Evolutionary conservation across 1,140 invertebrate genomes (phyloP), one percentile per base, ranked within the genome.

Genomic region (Zaprionus camerounensis): DNA sequence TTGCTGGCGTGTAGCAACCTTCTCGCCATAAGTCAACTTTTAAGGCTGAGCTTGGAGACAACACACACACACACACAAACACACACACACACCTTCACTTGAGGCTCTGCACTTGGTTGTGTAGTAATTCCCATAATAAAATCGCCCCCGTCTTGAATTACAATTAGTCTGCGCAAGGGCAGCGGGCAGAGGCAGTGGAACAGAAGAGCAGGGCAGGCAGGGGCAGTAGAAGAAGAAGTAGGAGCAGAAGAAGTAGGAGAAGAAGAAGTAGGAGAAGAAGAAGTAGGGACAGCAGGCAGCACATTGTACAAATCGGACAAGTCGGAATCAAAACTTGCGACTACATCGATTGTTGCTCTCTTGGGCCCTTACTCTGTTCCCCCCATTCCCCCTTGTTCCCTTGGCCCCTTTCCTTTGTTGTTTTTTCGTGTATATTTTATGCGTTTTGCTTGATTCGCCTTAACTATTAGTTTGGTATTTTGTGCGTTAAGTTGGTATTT

Each of bases 401-500:
- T 15, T 22, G 28, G 2, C 70, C 12, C 38, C 28, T 7, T 7
- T 24, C 5, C 15, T 24, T 46, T 61, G 24, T 44, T 55, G 66
- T 69, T 57, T 17, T 55, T 22, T 59, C 17, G 17, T 61, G 26
- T 59, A 15, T 7, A 53, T 56, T 58, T 55, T 51, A 41, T 71
- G 31, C 24, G 28, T 38, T 56, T 26, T 71, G 28, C 34, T 65
- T 53, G 57, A 80, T 91, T 91, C 77, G 68, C 68, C 72, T 85
- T 86, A 92, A 91, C 90, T 90, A 92, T 91, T 91, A 91, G 85
- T 91, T 92, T 86, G 88, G 88, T 79, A 92, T 92, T 92, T 92
- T 91, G 91, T 92, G 91, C 91, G 91, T 92, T 92, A 92, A 92
- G 87, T 92, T 92, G 91, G 91, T 92, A 92, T 92, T 92, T 92